Conservation (phyloP, 2,113 vertebrate genomes). For the Apodemus sylvaticus region DNA sequence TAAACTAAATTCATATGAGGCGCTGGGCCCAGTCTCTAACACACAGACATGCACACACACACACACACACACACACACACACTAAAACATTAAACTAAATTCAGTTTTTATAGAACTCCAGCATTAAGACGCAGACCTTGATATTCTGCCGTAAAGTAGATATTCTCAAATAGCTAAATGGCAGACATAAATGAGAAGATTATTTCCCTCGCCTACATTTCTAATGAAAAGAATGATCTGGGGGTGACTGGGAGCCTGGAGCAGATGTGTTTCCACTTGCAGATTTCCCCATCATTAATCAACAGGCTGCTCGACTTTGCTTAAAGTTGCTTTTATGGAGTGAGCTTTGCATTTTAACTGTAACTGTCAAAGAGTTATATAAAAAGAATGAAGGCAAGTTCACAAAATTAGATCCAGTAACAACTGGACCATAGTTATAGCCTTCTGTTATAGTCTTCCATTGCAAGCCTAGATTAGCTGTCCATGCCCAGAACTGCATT, state of each 20-base stretch:
- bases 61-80: not conserved
- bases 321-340: not conserved
- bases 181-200: not conserved
- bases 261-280: not conserved
- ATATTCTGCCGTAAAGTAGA: not conserved
- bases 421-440: not conserved
- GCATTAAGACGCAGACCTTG: not conserved
- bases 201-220: not conserved
- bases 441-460: not conserved
- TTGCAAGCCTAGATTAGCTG: not conserved
- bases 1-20: not conserved
- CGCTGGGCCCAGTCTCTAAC: not conserved
- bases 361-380: not conserved
- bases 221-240: slow-evolving; percentile 2
- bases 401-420: not conserved
- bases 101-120: not conserved
- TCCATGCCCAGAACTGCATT: not conserved
- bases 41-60: not conserved
- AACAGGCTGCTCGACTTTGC: not conserved
- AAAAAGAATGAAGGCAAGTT: slow-evolving; percentile 28
- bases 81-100: not conserved
- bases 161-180: not conserved
- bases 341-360: slow-evolving; percentile 4
- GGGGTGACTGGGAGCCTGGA: not conserved
- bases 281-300: not conserved